These are phyloP conservation scores for Mesembrinibis cayennensis DNA, from an alignment of 2,113 vertebrate species.

Conservation along the genomic window DNA sequence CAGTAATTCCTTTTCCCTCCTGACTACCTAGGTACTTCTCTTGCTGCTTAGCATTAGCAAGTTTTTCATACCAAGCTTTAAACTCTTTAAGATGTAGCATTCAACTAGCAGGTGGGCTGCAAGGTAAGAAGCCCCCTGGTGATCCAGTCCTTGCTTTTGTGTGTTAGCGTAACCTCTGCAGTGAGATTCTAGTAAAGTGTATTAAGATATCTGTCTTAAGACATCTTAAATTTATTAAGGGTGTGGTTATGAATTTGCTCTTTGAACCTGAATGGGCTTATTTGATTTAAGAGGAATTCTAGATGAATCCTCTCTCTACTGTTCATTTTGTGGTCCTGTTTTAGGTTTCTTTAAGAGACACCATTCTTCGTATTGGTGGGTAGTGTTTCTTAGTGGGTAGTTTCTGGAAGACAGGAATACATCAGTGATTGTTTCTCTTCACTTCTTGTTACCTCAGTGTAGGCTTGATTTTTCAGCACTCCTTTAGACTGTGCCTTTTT, in stretches of 20 bases:
- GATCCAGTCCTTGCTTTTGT: not conserved
- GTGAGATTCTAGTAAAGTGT: not conserved
- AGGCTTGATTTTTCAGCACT: not conserved
- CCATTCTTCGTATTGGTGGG: not conserved
- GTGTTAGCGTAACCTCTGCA: not conserved
- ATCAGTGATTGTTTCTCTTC: not conserved
- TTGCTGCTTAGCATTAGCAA: not conserved
- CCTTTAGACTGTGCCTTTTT: not conserved
- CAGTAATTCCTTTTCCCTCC: not conserved
- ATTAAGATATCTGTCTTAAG: not conserved
- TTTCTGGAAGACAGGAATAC: not conserved
- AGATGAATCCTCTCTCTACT: not conserved
- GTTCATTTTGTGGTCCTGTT: not conserved
- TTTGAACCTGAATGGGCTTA: not conserved
- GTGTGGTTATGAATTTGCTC: not conserved
- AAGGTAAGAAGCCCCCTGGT: not conserved
- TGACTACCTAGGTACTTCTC: not conserved
- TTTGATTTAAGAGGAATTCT: not conserved
- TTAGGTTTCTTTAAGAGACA: not conserved
- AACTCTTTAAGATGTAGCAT: not conserved
- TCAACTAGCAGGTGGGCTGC: not conserved
- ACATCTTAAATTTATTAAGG: not conserved
- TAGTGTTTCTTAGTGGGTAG: not conserved
- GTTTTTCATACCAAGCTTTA: not conserved
- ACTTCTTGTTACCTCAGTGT: not conserved